These are phyloP conservation scores for Pantherophis vulpinus DNA, from an alignment of 2,797 vertebrate genomes.

Conservation along the genomic window DNA sequence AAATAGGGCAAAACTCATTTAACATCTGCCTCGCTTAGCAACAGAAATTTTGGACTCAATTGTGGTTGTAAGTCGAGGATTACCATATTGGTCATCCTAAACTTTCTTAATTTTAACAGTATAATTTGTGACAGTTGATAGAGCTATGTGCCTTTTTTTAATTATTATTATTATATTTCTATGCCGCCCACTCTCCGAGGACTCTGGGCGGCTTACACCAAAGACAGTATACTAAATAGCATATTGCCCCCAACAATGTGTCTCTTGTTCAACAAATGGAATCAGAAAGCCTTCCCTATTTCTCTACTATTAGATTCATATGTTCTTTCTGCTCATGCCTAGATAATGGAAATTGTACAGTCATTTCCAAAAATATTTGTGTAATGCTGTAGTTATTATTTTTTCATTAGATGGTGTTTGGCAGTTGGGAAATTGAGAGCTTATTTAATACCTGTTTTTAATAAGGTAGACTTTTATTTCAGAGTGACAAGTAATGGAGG, in stretches of 20 bases:
- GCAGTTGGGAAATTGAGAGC: neutral
- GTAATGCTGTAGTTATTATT: neutral
- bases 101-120: neutral
- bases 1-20: neutral
- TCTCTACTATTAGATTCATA: neutral
- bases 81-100: neutral
- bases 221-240: too few relatives aligned
- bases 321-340: neutral
- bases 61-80: neutral
- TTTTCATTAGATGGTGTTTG: neutral
- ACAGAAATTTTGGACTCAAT: neutral
- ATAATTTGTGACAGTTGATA: neutral
- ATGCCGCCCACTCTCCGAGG: too few relatives aligned
- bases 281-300: neutral
- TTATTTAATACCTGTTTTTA: slow-evolving; percentile 8
- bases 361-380: neutral
- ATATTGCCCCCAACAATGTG: too few relatives aligned
- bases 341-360: neutral
- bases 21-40: neutral
- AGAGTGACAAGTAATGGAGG: slow-evolving; percentile 7
- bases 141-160: neutral
- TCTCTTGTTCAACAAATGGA: neutral
- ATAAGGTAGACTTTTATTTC: slow-evolving; percentile 24
- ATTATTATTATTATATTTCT: too few relatives aligned
- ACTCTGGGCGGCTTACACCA: too few relatives aligned